Base-by-base conservation (phyloP, 2,888 invertebrate species). In the Eumacrocentrus americanus region DNA sequence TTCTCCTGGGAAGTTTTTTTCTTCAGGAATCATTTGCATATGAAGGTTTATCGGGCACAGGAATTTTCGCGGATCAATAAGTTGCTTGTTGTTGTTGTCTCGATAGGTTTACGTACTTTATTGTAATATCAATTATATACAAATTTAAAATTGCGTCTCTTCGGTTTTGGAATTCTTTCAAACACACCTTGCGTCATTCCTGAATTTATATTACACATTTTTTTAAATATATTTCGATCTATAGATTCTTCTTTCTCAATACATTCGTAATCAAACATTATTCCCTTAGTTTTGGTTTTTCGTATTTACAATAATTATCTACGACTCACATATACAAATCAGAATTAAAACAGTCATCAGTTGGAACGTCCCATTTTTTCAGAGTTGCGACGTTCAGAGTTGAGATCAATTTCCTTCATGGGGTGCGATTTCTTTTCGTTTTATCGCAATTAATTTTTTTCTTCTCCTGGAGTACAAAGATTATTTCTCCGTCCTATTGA, bases 71-170 rank as follows among this genome's bases (percentile, higher is more conserved):
- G 7, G 34, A 52, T 60, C n/a, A 37, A 60, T 38, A n/a, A n/a
- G n/a, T n/a, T 51, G 14, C 29, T 29, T 25, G 44, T 56, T 52
- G 47, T 57, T 58, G 40, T 40, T 57, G 34, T 55, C 42, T 63
- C 23, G 22, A 37, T 37, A 22, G 37, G 47, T 67, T 65, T 75
- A 72, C 71, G 70, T 76, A 74, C 69, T 78, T 78, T 76, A 76
- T 78, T 77, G 68, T 74, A 73, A 76, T 77, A 76, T 76, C 73
- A 77, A 76, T 78, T 76, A 78, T 78, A 73, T 78, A 78, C 78
- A 78, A 77, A 76, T 76, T 76, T 74, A 72, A 73, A 76, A 76
- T 76, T 72, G 72, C 67, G 67, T 68, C 67, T 71, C 25, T 48
- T 40, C 14, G 11, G 58, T 40, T 34, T 56, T 55, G 38, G 40